These are phyloP conservation scores for Aleiodes testaceus DNA, from an alignment of 2,888 invertebrate genomes.

Conservation along the genomic window DNA sequence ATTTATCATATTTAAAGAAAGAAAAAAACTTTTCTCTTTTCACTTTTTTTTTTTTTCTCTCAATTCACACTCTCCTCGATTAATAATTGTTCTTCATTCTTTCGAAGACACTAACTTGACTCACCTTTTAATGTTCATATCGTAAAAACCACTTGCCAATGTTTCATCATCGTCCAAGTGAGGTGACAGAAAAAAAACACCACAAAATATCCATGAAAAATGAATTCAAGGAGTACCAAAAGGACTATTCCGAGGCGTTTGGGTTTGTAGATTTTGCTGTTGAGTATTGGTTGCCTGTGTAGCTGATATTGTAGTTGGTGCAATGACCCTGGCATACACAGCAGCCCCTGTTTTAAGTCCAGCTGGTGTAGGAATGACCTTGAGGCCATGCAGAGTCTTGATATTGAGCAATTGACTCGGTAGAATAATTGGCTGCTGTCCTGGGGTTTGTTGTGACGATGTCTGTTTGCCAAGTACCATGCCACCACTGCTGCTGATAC, in stretches of 20 bases:
- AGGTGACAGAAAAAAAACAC: no score
- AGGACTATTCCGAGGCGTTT: conserved; percentile 59
- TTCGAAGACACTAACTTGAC: conserved; percentile 38
- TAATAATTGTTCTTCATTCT: conserved; percentile 30
- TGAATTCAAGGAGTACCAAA: conserved; percentile 60
- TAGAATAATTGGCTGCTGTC: conserved; percentile 67
- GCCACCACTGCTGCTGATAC: conserved; percentile 62
- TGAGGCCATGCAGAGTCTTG: conserved; percentile 69
- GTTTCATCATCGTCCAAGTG: no score
- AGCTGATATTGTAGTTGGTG: conserved; percentile 66
- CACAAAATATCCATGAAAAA: no score
- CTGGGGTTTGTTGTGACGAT: conserved; percentile 52
- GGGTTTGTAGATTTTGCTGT: conserved; percentile 51
- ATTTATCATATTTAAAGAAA: conserved; percentile 43
- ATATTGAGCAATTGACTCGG: conserved; percentile 70
- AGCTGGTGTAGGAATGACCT: conserved; percentile 69
- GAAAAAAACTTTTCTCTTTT: conserved; percentile 31
- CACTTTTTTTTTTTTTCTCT: conserved; percentile 21
- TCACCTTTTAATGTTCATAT: no score
- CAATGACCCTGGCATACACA: conserved; percentile 70
- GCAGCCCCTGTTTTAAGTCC: conserved; percentile 69
- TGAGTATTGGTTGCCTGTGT: conserved; percentile 54
- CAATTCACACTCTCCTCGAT: conserved; percentile 13
- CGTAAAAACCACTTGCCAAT: no score
- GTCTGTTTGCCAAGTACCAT: conserved; percentile 66